Evolutionary conservation across 2,113 vertebrate species (phyloP).

Genomic region (Oxygymnocypris stewartii): DNA sequence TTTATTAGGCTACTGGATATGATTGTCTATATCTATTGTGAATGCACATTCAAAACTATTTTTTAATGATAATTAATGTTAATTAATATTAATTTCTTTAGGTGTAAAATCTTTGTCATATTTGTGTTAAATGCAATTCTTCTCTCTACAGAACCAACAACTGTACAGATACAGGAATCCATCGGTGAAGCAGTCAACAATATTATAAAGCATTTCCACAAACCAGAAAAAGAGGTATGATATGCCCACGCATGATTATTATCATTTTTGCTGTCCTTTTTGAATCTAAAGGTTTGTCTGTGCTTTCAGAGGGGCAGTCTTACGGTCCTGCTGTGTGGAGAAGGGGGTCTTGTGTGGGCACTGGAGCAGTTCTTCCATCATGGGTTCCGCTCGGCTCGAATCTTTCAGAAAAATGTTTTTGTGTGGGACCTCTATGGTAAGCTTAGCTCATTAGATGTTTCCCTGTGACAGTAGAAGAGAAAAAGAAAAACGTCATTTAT

Average conservation of each 20-base stretch:
- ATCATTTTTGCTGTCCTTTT: background rate
- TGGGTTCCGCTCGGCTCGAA: slow-evolving; percentile 86
- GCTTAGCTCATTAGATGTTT: slow-evolving; percentile 16
- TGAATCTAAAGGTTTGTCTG: background rate
- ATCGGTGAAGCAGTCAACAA: slow-evolving; percentile 95
- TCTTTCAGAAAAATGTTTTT: slow-evolving; percentile 96
- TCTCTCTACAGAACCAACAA: slow-evolving; percentile 78
- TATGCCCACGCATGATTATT: too few relatives aligned
- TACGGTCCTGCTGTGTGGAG: slow-evolving; percentile 90
- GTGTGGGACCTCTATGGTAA: slow-evolving; percentile 98
- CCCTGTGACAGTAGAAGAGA: background rate
- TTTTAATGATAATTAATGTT: background rate
- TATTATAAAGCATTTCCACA: slow-evolving; percentile 97
- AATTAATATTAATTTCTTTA: background rate
- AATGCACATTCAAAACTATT: background rate
- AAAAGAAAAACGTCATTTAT: too few relatives aligned
- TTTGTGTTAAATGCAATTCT: background rate
- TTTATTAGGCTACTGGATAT: background rate
- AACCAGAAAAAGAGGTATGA: slow-evolving; percentile 92
- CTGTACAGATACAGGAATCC: slow-evolving; percentile 93
- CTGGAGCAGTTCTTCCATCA: slow-evolving; percentile 96
- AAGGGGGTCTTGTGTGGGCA: slow-evolving; percentile 87
- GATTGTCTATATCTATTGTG: background rate
- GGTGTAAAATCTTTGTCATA: background rate
- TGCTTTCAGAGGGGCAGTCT: slow-evolving; percentile 86